Conservation (phyloP, 2,888 invertebrate species). For the Caenorhabditis becei region DNA sequence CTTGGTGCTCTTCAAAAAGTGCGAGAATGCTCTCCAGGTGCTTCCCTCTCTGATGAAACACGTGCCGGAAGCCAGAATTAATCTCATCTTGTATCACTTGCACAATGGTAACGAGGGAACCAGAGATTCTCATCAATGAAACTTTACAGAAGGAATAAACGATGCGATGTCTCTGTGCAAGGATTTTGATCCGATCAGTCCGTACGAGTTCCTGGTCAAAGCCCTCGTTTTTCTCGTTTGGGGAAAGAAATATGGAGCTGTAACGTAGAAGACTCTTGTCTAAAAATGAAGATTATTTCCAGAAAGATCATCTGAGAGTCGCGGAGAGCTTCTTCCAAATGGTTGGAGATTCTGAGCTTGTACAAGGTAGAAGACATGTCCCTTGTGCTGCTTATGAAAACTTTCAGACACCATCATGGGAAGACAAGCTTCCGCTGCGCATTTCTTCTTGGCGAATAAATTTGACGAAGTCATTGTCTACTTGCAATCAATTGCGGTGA, state of each 20-base stretch:
- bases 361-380: constrained; percentile 71
- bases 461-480: constrained; percentile 97
- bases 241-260: constrained; percentile 93
- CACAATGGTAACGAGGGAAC: constrained; percentile 37
- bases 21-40: constrained; percentile 85
- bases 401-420: constrained; percentile 90
- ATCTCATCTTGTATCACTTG: constrained; percentile 94
- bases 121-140: no score
- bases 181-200: constrained; percentile 93
- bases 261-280: constrained; percentile 84
- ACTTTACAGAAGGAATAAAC: constrained; percentile 73
- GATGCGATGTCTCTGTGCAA: constrained; percentile 82
- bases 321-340: constrained; percentile 97
- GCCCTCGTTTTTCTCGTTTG: constrained; percentile 95
- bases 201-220: constrained; percentile 96
- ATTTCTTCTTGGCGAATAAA: constrained; percentile 93
- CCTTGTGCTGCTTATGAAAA: not conserved
- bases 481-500: constrained; percentile 92
- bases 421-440: constrained; percentile 97
- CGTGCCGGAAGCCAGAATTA: constrained; percentile 95
- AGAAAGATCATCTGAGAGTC: constrained; percentile 94
- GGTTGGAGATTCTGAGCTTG: constrained; percentile 95
- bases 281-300: constrained; percentile 81
- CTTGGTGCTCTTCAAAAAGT: constrained; percentile 84
- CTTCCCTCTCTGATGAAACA: constrained; percentile 94